phyloP scores from a whole-genome alignment of 1,140 invertebrate species.

The Cyclargus thomasi region DNA sequence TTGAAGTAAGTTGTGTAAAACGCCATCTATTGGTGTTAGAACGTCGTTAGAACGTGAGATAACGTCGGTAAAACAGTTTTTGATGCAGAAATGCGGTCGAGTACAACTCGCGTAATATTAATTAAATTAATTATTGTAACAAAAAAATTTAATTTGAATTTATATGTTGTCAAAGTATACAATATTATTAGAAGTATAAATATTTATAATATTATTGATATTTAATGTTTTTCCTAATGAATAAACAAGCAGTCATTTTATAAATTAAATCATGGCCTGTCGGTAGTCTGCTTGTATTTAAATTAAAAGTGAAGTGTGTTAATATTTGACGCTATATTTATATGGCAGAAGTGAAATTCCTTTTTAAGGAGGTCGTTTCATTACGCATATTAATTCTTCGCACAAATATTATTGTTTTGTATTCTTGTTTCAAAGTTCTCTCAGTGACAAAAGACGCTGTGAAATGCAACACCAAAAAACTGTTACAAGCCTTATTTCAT shows the following conservation, averaged over 20 bases:
- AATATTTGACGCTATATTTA: too few relatives aligned
- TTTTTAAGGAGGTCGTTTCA: too few relatives aligned
- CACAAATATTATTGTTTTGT: too few relatives aligned
- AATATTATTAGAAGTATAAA: conserved; percentile 1
- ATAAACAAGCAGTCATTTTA: background rate
- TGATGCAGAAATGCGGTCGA: background rate
- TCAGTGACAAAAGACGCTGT: background rate
- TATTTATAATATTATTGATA: background rate
- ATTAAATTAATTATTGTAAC: background rate
- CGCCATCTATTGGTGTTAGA: background rate
- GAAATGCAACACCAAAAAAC: background rate
- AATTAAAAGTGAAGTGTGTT: too few relatives aligned
- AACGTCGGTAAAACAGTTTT: too few relatives aligned
- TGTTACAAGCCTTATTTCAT: background rate
- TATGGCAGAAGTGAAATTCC: too few relatives aligned
- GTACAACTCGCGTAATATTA: background rate
- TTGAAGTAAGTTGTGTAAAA: background rate
- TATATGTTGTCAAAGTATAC: conserved; percentile 10
- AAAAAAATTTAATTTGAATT: background rate
- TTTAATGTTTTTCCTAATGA: background rate
- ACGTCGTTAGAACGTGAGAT: background rate
- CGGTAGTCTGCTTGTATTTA: background rate
- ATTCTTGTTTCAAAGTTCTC: too few relatives aligned
- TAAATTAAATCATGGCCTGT: background rate
- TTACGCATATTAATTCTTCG: too few relatives aligned